Conservation (phyloP, 2,888 invertebrate species). For the Diploptera punctata region DNA sequence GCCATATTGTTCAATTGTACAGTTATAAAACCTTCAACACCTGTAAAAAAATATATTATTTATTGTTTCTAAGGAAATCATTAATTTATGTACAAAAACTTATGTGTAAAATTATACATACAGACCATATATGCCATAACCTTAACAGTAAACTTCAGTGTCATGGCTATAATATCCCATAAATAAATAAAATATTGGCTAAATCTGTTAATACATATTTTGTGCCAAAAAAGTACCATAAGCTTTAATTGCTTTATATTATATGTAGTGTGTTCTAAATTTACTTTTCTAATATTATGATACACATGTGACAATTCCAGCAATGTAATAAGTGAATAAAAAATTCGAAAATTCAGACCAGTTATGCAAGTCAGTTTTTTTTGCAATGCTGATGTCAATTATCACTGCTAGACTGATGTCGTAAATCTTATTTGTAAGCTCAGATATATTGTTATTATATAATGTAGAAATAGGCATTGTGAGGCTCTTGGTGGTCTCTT, state of each 20-base stretch:
- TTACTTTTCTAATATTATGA: neutral
- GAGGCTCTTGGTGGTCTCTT: neutral
- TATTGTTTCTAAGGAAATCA: no score
- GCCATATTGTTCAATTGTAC: no score
- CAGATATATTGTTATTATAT: neutral
- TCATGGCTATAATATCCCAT: no score
- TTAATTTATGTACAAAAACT: no score
- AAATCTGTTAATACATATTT: neutral
- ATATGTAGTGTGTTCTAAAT: neutral
- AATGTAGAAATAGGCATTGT: neutral
- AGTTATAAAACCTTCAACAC: no score
- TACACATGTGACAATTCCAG: no score
- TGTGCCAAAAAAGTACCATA: neutral
- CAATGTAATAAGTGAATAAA: neutral
- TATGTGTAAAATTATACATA: no score
- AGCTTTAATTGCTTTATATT: neutral
- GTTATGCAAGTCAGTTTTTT: constrained; percentile 26
- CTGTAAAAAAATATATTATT: no score
- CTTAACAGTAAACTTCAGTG: no score
- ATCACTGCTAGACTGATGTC: constrained; percentile 4
- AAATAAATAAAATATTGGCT: no score
- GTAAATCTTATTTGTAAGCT: neutral
- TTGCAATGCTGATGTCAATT: constrained; percentile 1
- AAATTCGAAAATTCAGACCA: neutral
- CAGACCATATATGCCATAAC: no score